These are phyloP conservation scores for Drosophila nr. fundita DNA, from an alignment of 2,888 invertebrate species.

Conservation along the genomic window DNA sequence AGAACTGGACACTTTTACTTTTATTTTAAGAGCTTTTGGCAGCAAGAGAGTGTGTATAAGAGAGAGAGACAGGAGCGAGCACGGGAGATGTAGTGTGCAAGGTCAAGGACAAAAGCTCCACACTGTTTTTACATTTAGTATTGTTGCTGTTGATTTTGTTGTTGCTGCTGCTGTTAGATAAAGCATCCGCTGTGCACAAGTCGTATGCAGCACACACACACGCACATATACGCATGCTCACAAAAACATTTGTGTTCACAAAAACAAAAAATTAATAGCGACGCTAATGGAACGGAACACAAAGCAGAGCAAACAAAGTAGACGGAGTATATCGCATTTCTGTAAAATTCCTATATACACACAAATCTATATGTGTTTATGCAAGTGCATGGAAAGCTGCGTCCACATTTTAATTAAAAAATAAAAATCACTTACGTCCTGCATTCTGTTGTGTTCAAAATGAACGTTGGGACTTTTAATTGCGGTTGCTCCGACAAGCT, in stretches of 20 bases:
- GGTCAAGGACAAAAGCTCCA: constrained; percentile 76
- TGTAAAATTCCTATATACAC: background rate
- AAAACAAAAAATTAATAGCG: constrained; percentile 23
- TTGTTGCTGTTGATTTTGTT: background rate
- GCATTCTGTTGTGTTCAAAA: constrained; percentile 57
- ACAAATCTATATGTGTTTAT: background rate
- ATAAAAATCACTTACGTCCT: constrained; percentile 70
- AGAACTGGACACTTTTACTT: constrained; percentile 34
- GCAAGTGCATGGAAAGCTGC: constrained; percentile 1
- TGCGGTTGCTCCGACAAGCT: constrained; percentile 50
- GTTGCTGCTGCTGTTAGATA: constrained; percentile 60
- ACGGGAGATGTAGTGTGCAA: constrained; percentile 59
- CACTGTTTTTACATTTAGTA: constrained; percentile 25
- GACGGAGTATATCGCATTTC: constrained; percentile 26
- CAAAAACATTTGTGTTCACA: constrained; percentile 16
- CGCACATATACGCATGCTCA: constrained; percentile 13
- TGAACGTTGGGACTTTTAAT: constrained; percentile 25
- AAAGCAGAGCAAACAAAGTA: constrained; percentile 37
- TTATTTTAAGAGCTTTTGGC: constrained; percentile 41
- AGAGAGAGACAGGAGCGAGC: constrained; percentile 28
- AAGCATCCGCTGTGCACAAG: constrained; percentile 62
- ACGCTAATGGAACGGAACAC: constrained; percentile 22
- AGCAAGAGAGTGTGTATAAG: constrained; percentile 15
- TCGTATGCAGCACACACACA: constrained; percentile 13
- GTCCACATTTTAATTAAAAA: constrained; percentile 16